phyloP scores from a whole-genome alignment of 2,113 vertebrate genomes.

The Nothocercus nigrocapillus region DNA sequence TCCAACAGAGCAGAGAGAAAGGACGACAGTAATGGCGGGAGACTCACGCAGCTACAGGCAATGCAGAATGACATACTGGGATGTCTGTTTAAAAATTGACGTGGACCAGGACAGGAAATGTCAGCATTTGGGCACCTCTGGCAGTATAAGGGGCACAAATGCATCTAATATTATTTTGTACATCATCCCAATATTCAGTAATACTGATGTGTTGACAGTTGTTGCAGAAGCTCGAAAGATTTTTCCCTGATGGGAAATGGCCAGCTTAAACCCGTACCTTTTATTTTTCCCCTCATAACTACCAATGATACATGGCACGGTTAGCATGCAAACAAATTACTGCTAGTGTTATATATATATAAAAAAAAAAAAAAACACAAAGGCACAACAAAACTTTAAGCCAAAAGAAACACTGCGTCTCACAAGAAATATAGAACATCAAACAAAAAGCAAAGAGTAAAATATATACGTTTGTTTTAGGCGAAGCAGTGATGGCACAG shows the following conservation, averaged over 20 bases:
- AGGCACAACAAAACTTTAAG: not conserved
- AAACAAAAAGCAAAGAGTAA: not conserved
- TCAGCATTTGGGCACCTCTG: not conserved
- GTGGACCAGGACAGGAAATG: not conserved
- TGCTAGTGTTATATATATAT: accelerated
- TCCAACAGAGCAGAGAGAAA: not conserved
- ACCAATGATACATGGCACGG: accelerated
- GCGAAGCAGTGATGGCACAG: not conserved
- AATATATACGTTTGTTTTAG: not conserved
- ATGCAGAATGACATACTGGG: not conserved
- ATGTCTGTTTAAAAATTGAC: not conserved
- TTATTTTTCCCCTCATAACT: not conserved
- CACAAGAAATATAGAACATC: not conserved
- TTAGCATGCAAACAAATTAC: not conserved
- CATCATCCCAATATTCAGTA: not conserved
- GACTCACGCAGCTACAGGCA: not conserved
- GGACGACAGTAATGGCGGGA: not conserved
- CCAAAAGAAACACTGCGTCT: not conserved
- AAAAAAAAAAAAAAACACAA: not conserved
- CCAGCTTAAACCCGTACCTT: not conserved
- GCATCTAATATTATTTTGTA: not conserved
- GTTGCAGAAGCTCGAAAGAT: not conserved
- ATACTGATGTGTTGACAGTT: not conserved
- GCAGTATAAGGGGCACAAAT: not conserved
- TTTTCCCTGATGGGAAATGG: accelerated